A percentile compares a stretch with the other conserved stretches of the same genome.
Conservation (phyloP, 2,113 vertebrate genomes). For the Corynorhinus townsendii region DNA sequence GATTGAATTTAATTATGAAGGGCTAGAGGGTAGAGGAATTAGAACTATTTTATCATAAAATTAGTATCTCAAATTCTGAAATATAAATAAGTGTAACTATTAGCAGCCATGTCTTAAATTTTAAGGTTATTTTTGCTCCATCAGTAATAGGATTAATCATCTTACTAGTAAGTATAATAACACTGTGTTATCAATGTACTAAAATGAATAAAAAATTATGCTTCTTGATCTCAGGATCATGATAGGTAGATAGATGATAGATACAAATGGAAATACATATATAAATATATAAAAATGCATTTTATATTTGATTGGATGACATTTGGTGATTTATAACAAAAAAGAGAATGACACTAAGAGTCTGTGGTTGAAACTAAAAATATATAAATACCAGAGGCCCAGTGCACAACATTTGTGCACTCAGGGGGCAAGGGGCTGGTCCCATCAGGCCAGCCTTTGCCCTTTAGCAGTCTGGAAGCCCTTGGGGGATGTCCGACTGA, state of each 20-base stretch:
- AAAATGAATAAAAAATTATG: not conserved
- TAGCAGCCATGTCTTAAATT: not conserved
- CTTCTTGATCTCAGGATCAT: not conserved
- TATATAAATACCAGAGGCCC: no score
- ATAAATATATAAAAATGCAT: not conserved
- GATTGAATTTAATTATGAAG: not conserved
- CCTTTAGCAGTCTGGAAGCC: no score
- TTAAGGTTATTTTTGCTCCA: not conserved
- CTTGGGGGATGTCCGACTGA: no score
- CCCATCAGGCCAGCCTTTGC: no score
- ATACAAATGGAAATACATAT: not conserved
- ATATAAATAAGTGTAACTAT: not conserved
- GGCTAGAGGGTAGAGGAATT: not conserved
- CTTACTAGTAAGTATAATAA: not conserved
- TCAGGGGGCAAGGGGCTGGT: no score
- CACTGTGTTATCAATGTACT: not conserved
- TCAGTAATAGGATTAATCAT: not conserved
- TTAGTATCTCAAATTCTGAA: not conserved
- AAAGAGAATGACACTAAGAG: not conserved
- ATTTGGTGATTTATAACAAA: not conserved
- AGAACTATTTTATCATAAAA: not conserved
- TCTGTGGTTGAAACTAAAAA: not conserved
- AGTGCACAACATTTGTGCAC: no score
- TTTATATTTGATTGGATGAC: not conserved
- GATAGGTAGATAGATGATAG: not conserved